Base-by-base conservation (phyloP, 2,888 invertebrate species). In the Mantis religiosa region DNA sequence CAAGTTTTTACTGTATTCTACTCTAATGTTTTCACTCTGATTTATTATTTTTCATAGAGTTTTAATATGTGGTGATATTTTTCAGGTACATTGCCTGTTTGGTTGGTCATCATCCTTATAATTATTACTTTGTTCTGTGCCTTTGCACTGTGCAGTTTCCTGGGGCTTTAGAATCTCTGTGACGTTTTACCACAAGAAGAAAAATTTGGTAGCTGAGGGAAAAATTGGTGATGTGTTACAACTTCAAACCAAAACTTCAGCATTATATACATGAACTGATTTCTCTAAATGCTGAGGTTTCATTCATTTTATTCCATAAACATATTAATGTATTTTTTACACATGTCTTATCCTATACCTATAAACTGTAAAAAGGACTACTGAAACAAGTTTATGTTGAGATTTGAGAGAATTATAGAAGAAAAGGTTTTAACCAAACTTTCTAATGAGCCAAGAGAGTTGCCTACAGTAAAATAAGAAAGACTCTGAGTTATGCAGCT, bases 101-200 rank as follows among this genome's bases (percentile, higher is more conserved):
- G 97, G 97, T 93, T 97, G 90, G 97, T 97, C 91, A 95, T 97
- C 90, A 91, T 96, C 90, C 94, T 97, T 88, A 96, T 98, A 91
- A 94, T 97, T 90, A 93, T 96, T 91, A 96, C 97, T 91, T 94
- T 98, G 89, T 96, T 97, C 93, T 94, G 96, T 92, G 97, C 97
- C 89, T 98, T 98, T 94, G 94, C 96, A 90, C 92, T 97, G 91
- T 98, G 98, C 94, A 97, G 97, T 91, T 98, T 96, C 93, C 92
- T 98, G 92, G 97, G 96, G 92, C 54, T 71, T 71, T 71, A 71
- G 8, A 71, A 8, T 12, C 12, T 41, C 1, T 20, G 54, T 71
- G 20, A 71, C 25, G 20, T 71, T 71, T 71, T 25, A 71, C 8
- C 25, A 25, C 25, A 71, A 1, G 6, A 25, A 2, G 20, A 71